Conservation (phyloP, 2,113 vertebrate genomes). For the Istiophorus platypterus region DNA sequence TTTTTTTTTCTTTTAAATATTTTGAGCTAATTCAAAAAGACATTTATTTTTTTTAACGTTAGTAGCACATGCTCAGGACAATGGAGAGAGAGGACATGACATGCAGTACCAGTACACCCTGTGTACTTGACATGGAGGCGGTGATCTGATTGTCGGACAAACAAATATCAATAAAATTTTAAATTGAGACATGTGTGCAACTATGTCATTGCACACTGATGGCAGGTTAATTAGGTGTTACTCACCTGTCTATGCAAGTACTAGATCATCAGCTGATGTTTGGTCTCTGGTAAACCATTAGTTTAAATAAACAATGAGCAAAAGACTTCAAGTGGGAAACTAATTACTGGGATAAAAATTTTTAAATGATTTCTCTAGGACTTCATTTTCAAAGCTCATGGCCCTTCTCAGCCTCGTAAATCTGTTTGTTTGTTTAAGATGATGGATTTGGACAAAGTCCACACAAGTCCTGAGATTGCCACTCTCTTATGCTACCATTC, state of each 20-base stretch:
- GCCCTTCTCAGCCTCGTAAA: too few relatives aligned
- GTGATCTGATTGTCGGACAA: slow-evolving; percentile 53
- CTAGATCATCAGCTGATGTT: slow-evolving; percentile 30
- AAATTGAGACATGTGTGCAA: not conserved
- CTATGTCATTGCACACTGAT: slow-evolving; percentile 11
- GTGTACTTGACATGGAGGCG: slow-evolving; percentile 9
- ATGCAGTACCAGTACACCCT: too few relatives aligned
- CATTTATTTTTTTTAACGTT: not conserved
- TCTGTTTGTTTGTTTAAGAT: slow-evolving; percentile 1
- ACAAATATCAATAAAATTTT: slow-evolving; percentile 22
- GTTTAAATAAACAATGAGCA: not conserved
- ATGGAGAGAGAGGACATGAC: not conserved
- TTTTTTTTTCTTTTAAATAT: not conserved
- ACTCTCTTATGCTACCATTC: slow-evolving; percentile 52
- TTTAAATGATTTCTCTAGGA: not conserved
- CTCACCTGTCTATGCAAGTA: slow-evolving; percentile 31
- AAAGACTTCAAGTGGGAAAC: not conserved
- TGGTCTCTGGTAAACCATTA: not conserved
- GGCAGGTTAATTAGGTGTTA: slow-evolving; percentile 52
- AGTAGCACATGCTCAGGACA: not conserved
- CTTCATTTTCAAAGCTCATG: too few relatives aligned
- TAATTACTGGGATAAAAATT: not conserved
- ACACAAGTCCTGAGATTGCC: slow-evolving; percentile 44
- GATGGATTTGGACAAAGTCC: too few relatives aligned
- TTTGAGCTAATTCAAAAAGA: not conserved